Evolutionary conservation across 2,113 vertebrate species (phyloP).

Genomic region (Dolichallabes microphthalmus): DNA sequence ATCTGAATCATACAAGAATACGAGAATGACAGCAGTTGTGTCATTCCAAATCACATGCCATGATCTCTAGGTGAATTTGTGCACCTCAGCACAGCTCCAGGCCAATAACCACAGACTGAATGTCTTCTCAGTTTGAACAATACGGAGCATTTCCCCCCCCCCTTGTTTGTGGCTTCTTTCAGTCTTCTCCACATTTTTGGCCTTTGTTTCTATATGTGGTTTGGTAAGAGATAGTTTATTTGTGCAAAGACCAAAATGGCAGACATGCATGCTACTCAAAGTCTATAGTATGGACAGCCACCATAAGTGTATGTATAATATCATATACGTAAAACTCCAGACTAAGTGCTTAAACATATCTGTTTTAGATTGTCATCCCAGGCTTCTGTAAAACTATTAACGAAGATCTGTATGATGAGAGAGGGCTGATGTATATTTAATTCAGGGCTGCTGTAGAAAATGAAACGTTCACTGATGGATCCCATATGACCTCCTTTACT

Average conservation of each 20-base stretch:
- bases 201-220: conserved; percentile 29
- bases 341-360: neutral
- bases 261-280: neutral
- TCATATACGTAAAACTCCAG: neutral
- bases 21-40: neutral
- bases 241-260: conserved; percentile 8
- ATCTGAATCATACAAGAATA: neutral
- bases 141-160: neutral
- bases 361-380: conserved; percentile 24
- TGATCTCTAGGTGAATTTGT: conserved; percentile 27
- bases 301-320: neutral
- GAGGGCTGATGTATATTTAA: neutral
- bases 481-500: conserved; percentile 59
- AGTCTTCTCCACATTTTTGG: conserved; percentile 32
- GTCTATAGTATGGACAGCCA: neutral
- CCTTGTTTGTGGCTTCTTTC: conserved; percentile 20
- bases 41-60: neutral
- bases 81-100: conserved; percentile 34
- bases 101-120: conserved; percentile 27
- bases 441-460: conserved; percentile 39
- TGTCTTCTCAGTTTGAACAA: conserved; percentile 33
- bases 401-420: neutral
- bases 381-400: neutral
- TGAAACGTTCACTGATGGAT: conserved; percentile 61
- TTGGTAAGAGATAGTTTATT: conserved; percentile 29